Conservation (phyloP, 2,888 invertebrate genomes). For the Malacosoma neustria region DNA sequence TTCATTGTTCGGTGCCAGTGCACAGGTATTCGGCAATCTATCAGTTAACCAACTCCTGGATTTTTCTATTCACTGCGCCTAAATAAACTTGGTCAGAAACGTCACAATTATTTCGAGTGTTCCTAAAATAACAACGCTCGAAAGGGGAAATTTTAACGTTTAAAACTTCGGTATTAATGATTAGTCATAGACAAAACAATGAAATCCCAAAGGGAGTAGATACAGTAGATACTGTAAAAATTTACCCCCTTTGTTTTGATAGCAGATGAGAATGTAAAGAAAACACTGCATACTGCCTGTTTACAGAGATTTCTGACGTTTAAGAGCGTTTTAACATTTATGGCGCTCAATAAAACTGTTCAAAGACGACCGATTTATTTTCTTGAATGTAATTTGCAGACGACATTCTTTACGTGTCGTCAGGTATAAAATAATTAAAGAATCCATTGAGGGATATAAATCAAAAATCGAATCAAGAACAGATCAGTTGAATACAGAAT, state of each 20-base stretch:
- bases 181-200: slow-evolving; percentile 51
- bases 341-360: slow-evolving; percentile 57
- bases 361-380: slow-evolving; percentile 55
- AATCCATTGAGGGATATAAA: slow-evolving; percentile 34
- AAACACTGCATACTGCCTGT: slow-evolving; percentile 64
- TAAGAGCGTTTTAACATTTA: slow-evolving; percentile 66
- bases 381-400: slow-evolving; percentile 41
- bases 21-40: slow-evolving; percentile 64
- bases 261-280: slow-evolving; percentile 43
- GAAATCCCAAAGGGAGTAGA: too few relatives aligned
- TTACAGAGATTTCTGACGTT: slow-evolving; percentile 66
- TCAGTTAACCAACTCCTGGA: slow-evolving; percentile 46
- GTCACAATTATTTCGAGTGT: slow-evolving; percentile 31
- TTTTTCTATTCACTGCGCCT: slow-evolving; percentile 46
- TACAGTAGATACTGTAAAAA: slow-evolving; percentile 63
- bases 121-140: slow-evolving; percentile 50
- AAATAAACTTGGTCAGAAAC: slow-evolving; percentile 44
- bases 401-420: slow-evolving; percentile 3
- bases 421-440: slow-evolving; percentile 1
- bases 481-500: slow-evolving; percentile 24
- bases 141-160: slow-evolving; percentile 22
- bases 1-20: slow-evolving; percentile 63
- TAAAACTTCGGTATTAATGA: slow-evolving; percentile 45
- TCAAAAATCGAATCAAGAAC: slow-evolving; percentile 44
- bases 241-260: slow-evolving; percentile 53